Conservation (phyloP, 2,888 invertebrate genomes). For the Pachliopta kotzebuea region DNA sequence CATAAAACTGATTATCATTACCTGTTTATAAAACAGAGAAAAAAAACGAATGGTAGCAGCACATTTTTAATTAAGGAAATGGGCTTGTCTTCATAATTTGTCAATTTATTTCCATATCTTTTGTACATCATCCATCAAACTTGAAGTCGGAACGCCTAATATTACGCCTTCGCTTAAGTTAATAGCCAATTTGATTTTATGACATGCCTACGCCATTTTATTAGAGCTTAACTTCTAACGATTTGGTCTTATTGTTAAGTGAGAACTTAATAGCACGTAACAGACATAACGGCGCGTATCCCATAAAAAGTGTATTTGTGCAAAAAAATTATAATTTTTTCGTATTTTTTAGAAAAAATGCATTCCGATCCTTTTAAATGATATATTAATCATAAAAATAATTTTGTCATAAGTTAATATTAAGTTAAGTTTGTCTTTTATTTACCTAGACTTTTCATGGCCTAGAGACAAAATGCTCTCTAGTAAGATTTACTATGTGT, state of each 20-base stretch:
- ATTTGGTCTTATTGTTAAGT: neutral
- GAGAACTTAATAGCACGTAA: neutral
- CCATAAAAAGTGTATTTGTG: too few relatives aligned
- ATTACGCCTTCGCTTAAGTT: conserved; percentile 27
- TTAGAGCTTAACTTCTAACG: conserved; percentile 12
- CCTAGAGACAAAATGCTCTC: neutral
- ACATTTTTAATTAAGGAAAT: conserved; percentile 11
- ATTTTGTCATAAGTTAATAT: too few relatives aligned
- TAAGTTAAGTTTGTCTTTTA: neutral
- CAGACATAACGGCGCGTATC: too few relatives aligned
- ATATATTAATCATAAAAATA: too few relatives aligned
- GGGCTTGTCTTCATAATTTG: conserved; percentile 12
- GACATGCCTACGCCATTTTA: conserved; percentile 20
- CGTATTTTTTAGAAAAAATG: too few relatives aligned
- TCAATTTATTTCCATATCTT: conserved; percentile 6
- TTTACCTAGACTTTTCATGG: neutral
- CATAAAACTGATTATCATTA: neutral
- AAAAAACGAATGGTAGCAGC: too few relatives aligned
- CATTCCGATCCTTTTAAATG: too few relatives aligned
- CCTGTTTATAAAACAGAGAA: neutral
- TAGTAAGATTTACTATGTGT: neutral
- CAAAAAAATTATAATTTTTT: too few relatives aligned
- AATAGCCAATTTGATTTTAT: conserved; percentile 23
- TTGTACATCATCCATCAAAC: conserved; percentile 25
- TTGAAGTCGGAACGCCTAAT: conserved; percentile 11